Evolutionary conservation across 2,113 vertebrate species (phyloP), one percentile per base, ranked within the genome.

Genomic region (Poeciliopsis prolifica): DNA sequence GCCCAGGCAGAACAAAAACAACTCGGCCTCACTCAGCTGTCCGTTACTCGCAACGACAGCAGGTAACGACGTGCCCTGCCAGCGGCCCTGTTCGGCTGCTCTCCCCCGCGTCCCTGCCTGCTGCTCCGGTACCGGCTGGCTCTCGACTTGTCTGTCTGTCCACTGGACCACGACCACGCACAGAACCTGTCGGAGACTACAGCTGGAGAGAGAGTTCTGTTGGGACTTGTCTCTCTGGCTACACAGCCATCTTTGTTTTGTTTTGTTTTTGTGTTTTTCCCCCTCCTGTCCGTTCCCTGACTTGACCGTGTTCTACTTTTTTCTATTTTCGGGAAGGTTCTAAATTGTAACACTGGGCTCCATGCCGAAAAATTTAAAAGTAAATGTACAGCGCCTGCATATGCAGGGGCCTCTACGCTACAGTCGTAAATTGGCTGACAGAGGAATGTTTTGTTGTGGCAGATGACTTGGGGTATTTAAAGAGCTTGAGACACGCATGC

Each of bases 231-330:
- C 90, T 90, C 88, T 92, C 83, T 90, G 82, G 90, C 89, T 92
- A 93, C 90, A 91, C 94, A 93, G 94, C 95, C 95, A 95, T 95
- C 94, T 95, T 95, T 95, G 94, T 95, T 95, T 94, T 93, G 88
- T 89, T 65, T 79, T 4, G 0, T 22, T 33, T 61, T 12, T 61
- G 26, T 71, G 44, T 68, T 31, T 74, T 48, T n/a, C 68, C 63
- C 83, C 79, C 88, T 90, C 44, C 51, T 58, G 85, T 85, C 84
- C 86, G 87, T 88, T 86, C 84, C 77, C 86, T 86, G 87, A 89
- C 84, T 90, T 84, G 72, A 83, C 85, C 75, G 51, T 58, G 51
- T n/a, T n/a, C 83, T 81, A 26, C 78, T 74, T 65, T 29, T 31
- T 31, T 82, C 70, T 88, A 81, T 81, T 80, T 28, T 89, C 77